Base-by-base conservation (phyloP, 2,113 vertebrate genomes). In the Strix uralensis region DNA sequence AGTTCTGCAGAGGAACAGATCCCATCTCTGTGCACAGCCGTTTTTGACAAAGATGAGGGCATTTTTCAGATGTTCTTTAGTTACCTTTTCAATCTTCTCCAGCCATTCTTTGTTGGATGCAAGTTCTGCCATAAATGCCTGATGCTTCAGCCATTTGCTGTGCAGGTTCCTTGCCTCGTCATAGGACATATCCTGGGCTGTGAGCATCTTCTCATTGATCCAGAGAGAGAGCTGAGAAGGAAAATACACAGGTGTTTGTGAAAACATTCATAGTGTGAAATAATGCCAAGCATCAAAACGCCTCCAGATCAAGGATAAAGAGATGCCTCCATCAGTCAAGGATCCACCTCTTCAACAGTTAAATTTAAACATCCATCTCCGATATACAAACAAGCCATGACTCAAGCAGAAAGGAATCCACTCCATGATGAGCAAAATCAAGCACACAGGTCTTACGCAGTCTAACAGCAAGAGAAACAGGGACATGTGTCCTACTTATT, bases 161-260 rank as follows among this genome's bases (percentile, higher is more conserved):
- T 99, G 99, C 20, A 99, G 98, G 97, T 99, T 99, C 85, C 99
- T 98, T n/a, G 99, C 99, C 98, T 99, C 99, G 6, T 99, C 99
- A 2, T 99, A 99, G 19, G 99, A 98, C 99, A 99, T 99, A 97
- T 99, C 99, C 98, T 99, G 99, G 38, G 99, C 99, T 4, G 99
- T 99, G 80, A 99, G 98, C 99, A 99, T 99, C 98, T 99, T 99
- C 96, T 99, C 99, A 72, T 99, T 99, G 98, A 99, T 99, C 99
- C 99, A 99, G 73, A 99, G 98, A 7, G 99, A 99, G 71, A 99
- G 98, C 99, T 99, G 97, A 51, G 63, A 94, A 93, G 54, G 38
- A 81, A 94, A 90, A 81, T 3, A 81, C n/a, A 34, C 3, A 34
- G 21, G 9, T 32, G 23, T 27, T 57, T 26, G 21, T 59, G 62